Conservation (phyloP, 2,797 vertebrate species). For the Pangasius mekongensis region DNA sequence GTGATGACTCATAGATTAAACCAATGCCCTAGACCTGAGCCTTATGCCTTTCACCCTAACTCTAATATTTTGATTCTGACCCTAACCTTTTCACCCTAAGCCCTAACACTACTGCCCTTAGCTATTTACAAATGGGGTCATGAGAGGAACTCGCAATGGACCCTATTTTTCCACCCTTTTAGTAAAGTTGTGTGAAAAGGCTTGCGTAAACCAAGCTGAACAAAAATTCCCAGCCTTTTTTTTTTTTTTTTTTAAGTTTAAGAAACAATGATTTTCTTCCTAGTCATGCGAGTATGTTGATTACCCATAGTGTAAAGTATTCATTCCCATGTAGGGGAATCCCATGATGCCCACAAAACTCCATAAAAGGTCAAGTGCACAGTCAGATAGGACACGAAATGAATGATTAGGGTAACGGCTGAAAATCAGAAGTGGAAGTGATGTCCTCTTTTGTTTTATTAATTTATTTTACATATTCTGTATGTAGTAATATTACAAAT, state of each 20-base stretch:
- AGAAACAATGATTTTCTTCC: neutral
- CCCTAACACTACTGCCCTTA: neutral
- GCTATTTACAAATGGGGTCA: neutral
- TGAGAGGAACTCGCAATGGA: neutral
- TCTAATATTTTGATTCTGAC: neutral
- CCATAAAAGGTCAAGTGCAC: neutral
- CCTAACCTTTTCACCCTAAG: neutral
- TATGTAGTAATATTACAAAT: neutral
- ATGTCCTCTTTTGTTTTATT: neutral
- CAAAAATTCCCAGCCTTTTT: neutral
- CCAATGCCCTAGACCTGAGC: neutral
- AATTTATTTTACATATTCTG: neutral
- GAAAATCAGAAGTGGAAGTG: neutral
- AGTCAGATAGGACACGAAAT: no score
- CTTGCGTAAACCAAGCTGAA: neutral
- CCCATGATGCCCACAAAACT: neutral
- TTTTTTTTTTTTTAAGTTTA: neutral
- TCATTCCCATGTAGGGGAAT: no score
- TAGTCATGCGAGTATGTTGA: no score
- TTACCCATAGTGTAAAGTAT: no score
- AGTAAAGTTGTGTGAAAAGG: neutral
- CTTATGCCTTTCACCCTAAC: neutral
- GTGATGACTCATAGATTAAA: neutral
- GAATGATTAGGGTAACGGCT: neutral
- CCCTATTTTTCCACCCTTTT: neutral